Percentiles rank a stretch among this genome's conserved stretches.
These are phyloP conservation scores for Drepana arcuata DNA, from an alignment of 1,140 invertebrate genomes.

Conservation along the genomic window DNA sequence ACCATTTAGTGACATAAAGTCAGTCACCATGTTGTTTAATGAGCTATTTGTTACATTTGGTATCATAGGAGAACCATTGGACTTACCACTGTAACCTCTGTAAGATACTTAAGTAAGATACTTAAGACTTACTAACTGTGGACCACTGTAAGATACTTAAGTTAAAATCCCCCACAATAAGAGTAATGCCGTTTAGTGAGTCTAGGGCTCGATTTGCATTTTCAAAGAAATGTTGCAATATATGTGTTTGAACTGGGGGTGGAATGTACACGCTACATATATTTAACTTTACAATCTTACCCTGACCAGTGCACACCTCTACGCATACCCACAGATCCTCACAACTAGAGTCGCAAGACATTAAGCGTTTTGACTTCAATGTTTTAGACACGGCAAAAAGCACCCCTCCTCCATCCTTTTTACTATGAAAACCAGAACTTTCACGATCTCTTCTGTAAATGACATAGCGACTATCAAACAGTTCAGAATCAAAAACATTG, in stretches of 20 bases:
- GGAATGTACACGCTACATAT: conserved; percentile 20
- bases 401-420: conserved; percentile 5
- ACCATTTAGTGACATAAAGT: conserved; percentile 6
- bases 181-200: not conserved
- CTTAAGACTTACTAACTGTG: too few species aligned
- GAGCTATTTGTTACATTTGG: too few species aligned
- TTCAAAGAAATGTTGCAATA: conserved; percentile 14
- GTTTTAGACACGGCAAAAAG: conserved; percentile 7
- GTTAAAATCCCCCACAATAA: conserved; percentile 22
- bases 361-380: conserved; percentile 1
- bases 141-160: too few species aligned
- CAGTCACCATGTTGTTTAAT: not conserved
- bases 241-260: conserved; percentile 9
- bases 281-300: not conserved
- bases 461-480: conserved; percentile 5
- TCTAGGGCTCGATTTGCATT: conserved; percentile 8
- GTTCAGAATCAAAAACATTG: too few species aligned
- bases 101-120: too few species aligned
- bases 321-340: conserved; percentile 8
- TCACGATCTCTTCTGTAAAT: conserved; percentile 9
- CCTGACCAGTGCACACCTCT: not conserved
- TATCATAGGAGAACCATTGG: too few species aligned
- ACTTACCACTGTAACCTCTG: too few species aligned
- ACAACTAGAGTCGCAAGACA: conserved; percentile 2
- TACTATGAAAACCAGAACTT: not conserved